Conservation (phyloP, 2,113 vertebrate genomes). For the Atlantisia rogersi region DNA sequence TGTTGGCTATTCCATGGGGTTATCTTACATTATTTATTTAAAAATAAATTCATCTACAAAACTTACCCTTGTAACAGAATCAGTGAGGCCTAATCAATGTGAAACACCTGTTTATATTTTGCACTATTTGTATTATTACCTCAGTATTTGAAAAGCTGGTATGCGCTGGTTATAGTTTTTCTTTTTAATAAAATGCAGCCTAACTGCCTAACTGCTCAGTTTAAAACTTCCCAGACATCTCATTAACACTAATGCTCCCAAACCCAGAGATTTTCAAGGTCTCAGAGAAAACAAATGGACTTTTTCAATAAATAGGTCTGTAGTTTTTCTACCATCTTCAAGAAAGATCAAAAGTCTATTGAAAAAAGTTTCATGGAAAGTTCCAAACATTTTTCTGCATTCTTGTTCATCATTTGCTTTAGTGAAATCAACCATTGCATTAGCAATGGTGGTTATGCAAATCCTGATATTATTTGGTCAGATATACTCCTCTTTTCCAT, state of each 20-base stretch:
- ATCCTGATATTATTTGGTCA: background rate
- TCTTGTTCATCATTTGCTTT: background rate
- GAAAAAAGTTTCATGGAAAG: background rate
- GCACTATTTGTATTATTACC: background rate
- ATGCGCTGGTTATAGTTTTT: background rate
- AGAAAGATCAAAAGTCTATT: background rate
- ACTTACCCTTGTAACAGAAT: background rate
- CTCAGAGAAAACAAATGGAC: background rate
- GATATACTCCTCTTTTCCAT: background rate
- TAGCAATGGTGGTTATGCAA: background rate
- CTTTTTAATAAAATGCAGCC: background rate
- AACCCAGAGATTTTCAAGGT: background rate
- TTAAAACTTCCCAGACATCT: constrained; percentile 19
- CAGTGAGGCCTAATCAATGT: background rate
- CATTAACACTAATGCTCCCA: background rate
- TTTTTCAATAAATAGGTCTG: background rate
- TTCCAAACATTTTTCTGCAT: background rate
- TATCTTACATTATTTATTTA: background rate
- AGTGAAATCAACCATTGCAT: background rate
- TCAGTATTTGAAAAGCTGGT: background rate
- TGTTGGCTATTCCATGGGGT: background rate
- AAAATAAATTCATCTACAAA: background rate
- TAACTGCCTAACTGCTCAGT: background rate
- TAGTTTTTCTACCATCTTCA: background rate
- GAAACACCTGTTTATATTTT: background rate